Conservation (phyloP, 64 coral and sea anemone species). For the Stylophora pistillata region DNA sequence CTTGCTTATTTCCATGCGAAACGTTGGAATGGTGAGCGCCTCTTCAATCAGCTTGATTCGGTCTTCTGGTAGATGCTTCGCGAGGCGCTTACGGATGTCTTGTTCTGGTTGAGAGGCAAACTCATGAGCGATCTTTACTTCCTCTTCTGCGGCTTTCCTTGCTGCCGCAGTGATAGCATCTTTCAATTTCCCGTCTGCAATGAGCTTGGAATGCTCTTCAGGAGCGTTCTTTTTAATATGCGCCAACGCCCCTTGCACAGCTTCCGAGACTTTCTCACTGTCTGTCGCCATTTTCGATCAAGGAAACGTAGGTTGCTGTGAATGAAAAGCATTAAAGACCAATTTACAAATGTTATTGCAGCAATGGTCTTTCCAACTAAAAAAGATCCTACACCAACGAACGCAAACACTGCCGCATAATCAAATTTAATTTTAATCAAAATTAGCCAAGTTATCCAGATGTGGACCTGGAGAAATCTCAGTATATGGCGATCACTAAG, state of each 20-base stretch:
- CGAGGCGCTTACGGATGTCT: constrained; percentile 51
- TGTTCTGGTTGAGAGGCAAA: constrained; percentile 30
- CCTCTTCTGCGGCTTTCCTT: constrained; percentile 29
- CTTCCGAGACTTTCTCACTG: constrained; percentile 16
- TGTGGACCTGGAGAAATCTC: too few species aligned
- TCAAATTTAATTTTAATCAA: too few species aligned
- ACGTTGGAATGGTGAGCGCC: constrained; percentile 53
- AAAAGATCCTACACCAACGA: too few species aligned
- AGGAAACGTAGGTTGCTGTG: too few species aligned
- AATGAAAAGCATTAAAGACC: too few species aligned
- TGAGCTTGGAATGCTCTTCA: constrained; percentile 52
- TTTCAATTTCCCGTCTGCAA: constrained; percentile 27
- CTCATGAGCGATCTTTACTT: constrained; percentile 50
- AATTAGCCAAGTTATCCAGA: too few species aligned
- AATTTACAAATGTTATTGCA: too few species aligned
- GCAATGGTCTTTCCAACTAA: too few species aligned
- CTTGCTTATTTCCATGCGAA: constrained; percentile 59
- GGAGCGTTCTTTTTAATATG: constrained; percentile 46
- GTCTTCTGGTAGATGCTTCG: constrained; percentile 35
- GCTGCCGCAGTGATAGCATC: constrained; percentile 43
- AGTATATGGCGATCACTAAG: too few species aligned
- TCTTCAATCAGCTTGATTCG: constrained; percentile 40
- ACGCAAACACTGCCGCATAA: too few species aligned
- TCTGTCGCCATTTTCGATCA: constrained; percentile 19
- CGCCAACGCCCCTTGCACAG: constrained; percentile 42